Evolutionary conservation across 2,113 vertebrate species (phyloP).

Genomic region (Antechinus flavipes): DNA sequence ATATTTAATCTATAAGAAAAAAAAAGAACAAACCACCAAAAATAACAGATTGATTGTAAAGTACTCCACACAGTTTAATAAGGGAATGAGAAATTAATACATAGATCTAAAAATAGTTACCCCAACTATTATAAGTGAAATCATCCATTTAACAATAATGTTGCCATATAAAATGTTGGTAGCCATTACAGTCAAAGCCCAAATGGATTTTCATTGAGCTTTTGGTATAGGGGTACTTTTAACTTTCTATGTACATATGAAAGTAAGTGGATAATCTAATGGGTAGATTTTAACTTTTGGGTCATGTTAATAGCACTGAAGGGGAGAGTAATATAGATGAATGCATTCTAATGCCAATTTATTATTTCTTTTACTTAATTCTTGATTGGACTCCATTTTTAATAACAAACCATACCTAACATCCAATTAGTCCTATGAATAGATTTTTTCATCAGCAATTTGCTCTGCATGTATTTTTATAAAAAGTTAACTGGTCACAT

Average conservation of each 20-base stretch:
- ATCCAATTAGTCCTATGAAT: conserved; percentile 78
- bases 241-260: neutral
- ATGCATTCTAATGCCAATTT: conserved; percentile 60
- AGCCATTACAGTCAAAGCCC: neutral
- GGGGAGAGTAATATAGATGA: conserved; percentile 65
- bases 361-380: conserved; percentile 60
- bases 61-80: neutral
- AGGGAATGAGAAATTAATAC: neutral
- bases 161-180: neutral
- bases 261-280: neutral
- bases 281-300: neutral
- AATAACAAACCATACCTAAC: conserved; percentile 65
- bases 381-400: conserved; percentile 65
- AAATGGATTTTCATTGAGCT: neutral
- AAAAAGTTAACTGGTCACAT: conserved; percentile 53
- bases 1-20: neutral
- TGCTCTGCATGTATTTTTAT: conserved; percentile 65
- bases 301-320: neutral
- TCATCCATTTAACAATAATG: neutral
- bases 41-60: neutral
- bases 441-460: conserved; percentile 75
- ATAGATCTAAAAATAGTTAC: neutral
- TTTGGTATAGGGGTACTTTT: neutral
- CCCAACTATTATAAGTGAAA: neutral
- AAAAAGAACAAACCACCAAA: neutral